Evolutionary conservation across 1,140 invertebrate genomes (phyloP).

Genomic region (Steinernema khuongi): DNA sequence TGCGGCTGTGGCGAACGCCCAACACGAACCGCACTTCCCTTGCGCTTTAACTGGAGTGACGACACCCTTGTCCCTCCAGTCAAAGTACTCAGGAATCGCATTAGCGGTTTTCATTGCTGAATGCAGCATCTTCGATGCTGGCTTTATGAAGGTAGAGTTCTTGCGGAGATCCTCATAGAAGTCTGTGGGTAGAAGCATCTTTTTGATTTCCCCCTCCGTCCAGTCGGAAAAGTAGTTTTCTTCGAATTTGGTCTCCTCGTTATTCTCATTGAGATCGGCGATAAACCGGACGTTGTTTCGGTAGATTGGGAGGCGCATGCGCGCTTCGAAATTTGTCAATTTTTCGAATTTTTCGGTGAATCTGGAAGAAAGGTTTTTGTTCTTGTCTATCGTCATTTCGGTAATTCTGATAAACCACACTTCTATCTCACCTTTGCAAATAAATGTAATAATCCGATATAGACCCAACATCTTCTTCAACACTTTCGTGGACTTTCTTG

Average conservation of each 20-base stretch:
- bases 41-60: constrained; percentile 63
- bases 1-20: constrained; percentile 48
- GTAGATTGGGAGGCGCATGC: background rate
- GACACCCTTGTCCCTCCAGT: constrained; percentile 61
- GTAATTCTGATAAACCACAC: background rate
- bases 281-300: constrained; percentile 1
- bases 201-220: constrained; percentile 47
- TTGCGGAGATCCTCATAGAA: constrained; percentile 24
- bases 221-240: constrained; percentile 45
- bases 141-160: constrained; percentile 35
- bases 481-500: background rate
- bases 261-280: background rate
- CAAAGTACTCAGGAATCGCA: constrained; percentile 55
- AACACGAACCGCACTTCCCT: constrained; percentile 55
- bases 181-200: constrained; percentile 44
- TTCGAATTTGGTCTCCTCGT: constrained; percentile 27
- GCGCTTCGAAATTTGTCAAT: background rate
- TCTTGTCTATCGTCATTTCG: background rate
- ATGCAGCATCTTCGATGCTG: constrained; percentile 23
- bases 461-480: background rate
- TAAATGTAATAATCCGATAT: background rate
- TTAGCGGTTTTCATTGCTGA: constrained; percentile 12
- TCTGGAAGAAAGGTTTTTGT: background rate
- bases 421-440: background rate
- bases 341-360: background rate